Evolutionary conservation across 2,888 invertebrate genomes (phyloP), one percentile per base, ranked within the genome.

Genomic region (Papilio protenor): DNA sequence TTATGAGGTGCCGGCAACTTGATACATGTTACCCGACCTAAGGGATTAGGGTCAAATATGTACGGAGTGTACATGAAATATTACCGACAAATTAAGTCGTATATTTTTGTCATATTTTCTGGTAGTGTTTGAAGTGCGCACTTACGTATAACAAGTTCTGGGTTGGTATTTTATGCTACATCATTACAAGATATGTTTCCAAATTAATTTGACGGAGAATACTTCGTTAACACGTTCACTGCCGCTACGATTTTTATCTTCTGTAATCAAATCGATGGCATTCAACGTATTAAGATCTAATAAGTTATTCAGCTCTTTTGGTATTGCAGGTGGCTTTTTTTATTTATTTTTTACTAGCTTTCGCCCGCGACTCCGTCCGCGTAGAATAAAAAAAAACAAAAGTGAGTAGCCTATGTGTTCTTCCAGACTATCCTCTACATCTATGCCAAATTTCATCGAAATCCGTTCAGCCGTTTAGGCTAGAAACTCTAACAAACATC

Each of bases 1-100:
- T 76, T 76, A 76, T 59, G 61, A n/a, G 71, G 45, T n/a, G 52
- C 66, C 66, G 66, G 76, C 33, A 76, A 76, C 72, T 21, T 64
- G 76, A 76, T 70, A 52, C 52, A 40, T 55, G 33, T 47, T 52
- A 64, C 49, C 40, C 49, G 21, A 55, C n/a, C 14, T 66, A 14
- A 21, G 52, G 40, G 27, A 72, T 72, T 72, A 72, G 33, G 55
- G 72, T 55, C 52, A 72, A 55, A 72, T 33, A 72, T 27, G n/a
- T 33, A 18, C 59, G 40, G 66, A n/a, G 18, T 33, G n/a, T 16
- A 66, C 40, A 66, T 1, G 14, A 69, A 69, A 69, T 59, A 23
- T 66, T 16, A 27, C 40, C 16, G 6, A 18, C 5, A 52, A 16
- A 52, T 52, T 52, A 52, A 52, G 49, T 12, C 16, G 16, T 14